These are phyloP conservation scores for Protula sp. DNA, from an alignment of 2,888 invertebrate genomes.

Conservation along the genomic window DNA sequence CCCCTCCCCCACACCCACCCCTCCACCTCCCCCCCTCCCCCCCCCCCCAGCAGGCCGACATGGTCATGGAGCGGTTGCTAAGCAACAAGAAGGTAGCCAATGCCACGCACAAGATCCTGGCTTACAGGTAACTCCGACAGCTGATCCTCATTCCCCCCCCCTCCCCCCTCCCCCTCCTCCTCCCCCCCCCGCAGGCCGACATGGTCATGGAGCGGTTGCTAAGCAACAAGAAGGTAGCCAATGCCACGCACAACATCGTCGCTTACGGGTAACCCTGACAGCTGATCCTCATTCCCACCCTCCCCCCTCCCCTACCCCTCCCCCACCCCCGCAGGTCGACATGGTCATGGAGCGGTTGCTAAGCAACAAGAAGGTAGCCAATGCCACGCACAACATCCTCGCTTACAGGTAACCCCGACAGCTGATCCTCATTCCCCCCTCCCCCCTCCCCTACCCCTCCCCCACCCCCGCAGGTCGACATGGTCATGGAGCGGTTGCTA, in stretches of 20 bases:
- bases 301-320: too few relatives aligned
- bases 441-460: too few relatives aligned
- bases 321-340: neutral
- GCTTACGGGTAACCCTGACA: constrained; percentile 70
- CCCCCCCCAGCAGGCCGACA: neutral
- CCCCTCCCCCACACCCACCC: too few relatives aligned
- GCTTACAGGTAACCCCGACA: constrained; percentile 70
- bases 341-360: constrained; percentile 37
- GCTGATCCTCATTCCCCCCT: too few relatives aligned
- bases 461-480: neutral
- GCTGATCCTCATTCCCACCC: too few relatives aligned
- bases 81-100: constrained; percentile 59
- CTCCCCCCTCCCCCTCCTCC: too few relatives aligned
- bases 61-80: constrained; percentile 37
- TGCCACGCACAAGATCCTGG: constrained; percentile 80
- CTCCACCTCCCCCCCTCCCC: too few relatives aligned
- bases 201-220: constrained; percentile 37
- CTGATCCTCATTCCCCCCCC: too few relatives aligned
- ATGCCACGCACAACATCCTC: constrained; percentile 79
- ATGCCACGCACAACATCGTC: constrained; percentile 79
- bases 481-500: constrained; percentile 37
- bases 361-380: constrained; percentile 58
- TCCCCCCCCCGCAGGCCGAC: neutral
- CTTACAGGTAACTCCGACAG: constrained; percentile 67
- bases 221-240: constrained; percentile 58